A percentile compares a stretch with the other conserved stretches of the same genome.
phyloP scores from a whole-genome alignment of 2,888 invertebrate species.

The Cheilosia vernalis region DNA sequence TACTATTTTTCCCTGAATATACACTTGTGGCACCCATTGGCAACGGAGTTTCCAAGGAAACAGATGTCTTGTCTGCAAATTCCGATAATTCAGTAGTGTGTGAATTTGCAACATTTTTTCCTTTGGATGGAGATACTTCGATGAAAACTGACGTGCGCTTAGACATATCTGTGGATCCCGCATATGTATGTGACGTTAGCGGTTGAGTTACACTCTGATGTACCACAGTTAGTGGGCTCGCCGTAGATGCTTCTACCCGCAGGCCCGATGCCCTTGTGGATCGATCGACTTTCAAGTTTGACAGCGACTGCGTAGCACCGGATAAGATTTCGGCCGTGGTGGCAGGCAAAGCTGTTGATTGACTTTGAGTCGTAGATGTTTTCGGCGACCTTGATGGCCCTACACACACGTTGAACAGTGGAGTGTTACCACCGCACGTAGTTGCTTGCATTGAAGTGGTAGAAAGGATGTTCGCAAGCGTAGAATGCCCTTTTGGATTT shows the following conservation, averaged over 20 bases:
- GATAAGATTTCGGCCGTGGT: neutral
- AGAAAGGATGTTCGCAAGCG: neutral
- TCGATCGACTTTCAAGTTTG: neutral
- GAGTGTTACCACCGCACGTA: no score
- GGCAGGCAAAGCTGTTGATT: neutral
- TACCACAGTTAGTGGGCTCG: neutral
- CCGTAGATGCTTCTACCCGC: neutral
- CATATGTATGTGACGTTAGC: neutral
- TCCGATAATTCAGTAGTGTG: no score
- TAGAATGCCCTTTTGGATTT: conserved; percentile 18
- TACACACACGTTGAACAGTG: no score
- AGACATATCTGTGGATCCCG: neutral
- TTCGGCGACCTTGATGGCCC: no score
- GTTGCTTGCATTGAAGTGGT: neutral
- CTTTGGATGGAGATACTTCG: neutral
- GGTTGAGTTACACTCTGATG: conserved; percentile 13
- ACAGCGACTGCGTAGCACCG: neutral
- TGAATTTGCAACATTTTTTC: no score
- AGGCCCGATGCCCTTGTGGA: neutral
- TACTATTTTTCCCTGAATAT: no score
- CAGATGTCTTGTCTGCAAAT: no score
- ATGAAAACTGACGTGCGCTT: conserved; percentile 3
- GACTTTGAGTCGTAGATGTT: neutral
- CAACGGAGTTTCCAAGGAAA: no score
- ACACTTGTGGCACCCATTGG: no score